Evolutionary conservation across 2,888 invertebrate species (phyloP), one percentile per base, ranked within the genome.

Genomic region (Cataglyphis livida): DNA sequence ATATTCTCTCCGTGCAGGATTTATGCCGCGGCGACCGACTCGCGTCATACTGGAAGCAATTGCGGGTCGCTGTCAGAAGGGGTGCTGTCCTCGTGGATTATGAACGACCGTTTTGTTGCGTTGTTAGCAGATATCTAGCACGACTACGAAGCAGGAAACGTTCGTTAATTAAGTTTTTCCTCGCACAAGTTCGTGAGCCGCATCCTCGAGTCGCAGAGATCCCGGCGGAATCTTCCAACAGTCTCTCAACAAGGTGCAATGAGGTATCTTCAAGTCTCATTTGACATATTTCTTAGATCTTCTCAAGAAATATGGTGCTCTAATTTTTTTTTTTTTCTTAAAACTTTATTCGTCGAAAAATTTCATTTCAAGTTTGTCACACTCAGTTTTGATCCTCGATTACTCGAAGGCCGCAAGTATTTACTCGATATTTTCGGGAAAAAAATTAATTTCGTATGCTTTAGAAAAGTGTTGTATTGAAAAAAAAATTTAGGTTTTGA

Each of bases 51-150:
- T 59, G 25, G 71, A 38, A 71, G 57, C 51, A 51, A 51, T 51
- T 51, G 38, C 71, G 35, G 15, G 7, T 25, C 71, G 51, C 51
- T 51, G 51, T 51, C 78, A 61, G 78, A 48, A 85, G 66, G 66
- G 81, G 70, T 62, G 38, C 38, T 28, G 64, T 59, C 81, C 62
- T 65, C 78, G 81, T 89, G 83, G 87, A 90, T 90, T 86, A 90
- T 87, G 86, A 90, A 86, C 89, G 85, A 84, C 89, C 90, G 87
- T 90, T 90, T 90, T 90, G 85, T 90, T 84, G 86, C 88, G 84
- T 86, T 87, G 90, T 89, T 88, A 87, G 84, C 86, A 83, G 82
- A 88, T 88, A 88, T 85, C 88, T 76, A 86, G 86, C 79, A 82
- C 81, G 65, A 61, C 70, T 51, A 59, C 57, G 44, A 71, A 35